Evolutionary conservation across 2,888 invertebrate genomes (phyloP).

Genomic region (Lasioglossum calceatum): DNA sequence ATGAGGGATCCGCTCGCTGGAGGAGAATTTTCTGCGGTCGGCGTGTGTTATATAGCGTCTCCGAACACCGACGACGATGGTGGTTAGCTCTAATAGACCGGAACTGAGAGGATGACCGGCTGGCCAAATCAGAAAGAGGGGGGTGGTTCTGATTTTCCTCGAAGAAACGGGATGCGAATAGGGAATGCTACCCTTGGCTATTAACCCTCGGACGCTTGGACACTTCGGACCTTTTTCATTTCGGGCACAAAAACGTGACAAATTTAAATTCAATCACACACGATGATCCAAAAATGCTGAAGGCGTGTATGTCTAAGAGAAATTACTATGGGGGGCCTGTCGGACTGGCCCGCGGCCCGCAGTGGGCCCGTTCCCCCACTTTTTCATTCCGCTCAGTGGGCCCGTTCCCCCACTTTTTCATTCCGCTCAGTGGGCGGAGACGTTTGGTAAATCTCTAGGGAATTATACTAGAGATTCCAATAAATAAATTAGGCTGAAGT

Average conservation of each 20-base stretch:
- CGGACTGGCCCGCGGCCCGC: too few relatives aligned
- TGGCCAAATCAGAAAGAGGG: slow-evolving; percentile 60
- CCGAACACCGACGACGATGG: slow-evolving; percentile 58
- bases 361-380: too few relatives aligned
- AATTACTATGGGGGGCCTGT: too few relatives aligned
- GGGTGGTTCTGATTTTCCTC: slow-evolving; percentile 62
- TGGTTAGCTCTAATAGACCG: slow-evolving; percentile 82
- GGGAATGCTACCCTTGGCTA: slow-evolving; percentile 15
- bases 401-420: too few relatives aligned
- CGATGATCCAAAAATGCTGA: not conserved
- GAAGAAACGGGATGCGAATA: slow-evolving; percentile 46
- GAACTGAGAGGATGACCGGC: slow-evolving; percentile 81
- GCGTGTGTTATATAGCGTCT: slow-evolving; percentile 28
- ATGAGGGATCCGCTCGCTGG: slow-evolving; percentile 46
- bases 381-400: too few relatives aligned
- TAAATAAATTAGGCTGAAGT: too few relatives aligned
- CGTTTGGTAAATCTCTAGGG: too few relatives aligned
- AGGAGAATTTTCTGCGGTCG: slow-evolving; percentile 56
- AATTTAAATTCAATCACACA: too few relatives aligned
- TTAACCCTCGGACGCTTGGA: slow-evolving; percentile 8
- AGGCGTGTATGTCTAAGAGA: too few relatives aligned
- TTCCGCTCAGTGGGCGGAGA: too few relatives aligned
- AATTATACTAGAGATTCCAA: too few relatives aligned
- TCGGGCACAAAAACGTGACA: not conserved
- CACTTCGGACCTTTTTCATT: not conserved